These are phyloP conservation scores for Eidolon helvum DNA, from an alignment of 2,113 vertebrate species.

Conservation along the genomic window DNA sequence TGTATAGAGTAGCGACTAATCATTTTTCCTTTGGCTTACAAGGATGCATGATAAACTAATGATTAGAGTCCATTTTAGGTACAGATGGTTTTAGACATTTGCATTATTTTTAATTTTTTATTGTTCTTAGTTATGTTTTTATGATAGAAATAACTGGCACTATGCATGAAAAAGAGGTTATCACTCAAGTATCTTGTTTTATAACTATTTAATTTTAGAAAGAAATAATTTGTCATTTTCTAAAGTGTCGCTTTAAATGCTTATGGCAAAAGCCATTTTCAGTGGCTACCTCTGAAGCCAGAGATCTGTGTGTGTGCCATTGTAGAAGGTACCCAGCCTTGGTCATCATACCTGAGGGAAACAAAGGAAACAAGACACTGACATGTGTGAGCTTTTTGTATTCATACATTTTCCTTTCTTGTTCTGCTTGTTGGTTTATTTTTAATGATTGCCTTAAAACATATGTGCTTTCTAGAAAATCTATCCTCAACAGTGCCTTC, in stretches of 20 bases:
- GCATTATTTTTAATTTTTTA: not conserved
- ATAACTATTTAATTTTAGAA: not conserved
- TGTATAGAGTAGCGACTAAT: not conserved
- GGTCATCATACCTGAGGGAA: not conserved
- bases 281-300: not conserved
- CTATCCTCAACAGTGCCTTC: not conserved
- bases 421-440: not conserved
- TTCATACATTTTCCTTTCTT: not conserved
- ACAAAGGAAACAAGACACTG: not conserved
- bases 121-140: not conserved
- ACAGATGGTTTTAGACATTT: not conserved
- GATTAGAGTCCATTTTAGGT: not conserved
- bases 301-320: not conserved
- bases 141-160: not conserved
- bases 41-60: not conserved
- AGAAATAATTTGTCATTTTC: not conserved
- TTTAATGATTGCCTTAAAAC: not conserved
- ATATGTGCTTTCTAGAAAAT: conserved; percentile 21
- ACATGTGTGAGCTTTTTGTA: not conserved
- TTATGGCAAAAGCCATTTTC: not conserved
- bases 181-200: not conserved
- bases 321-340: not conserved
- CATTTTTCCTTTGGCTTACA: not conserved
- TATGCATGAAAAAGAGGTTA: not conserved
- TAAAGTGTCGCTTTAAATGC: not conserved